Evolutionary conservation across 2,888 invertebrate genomes (phyloP).

Genomic region (Erpobdella octoculata): DNA sequence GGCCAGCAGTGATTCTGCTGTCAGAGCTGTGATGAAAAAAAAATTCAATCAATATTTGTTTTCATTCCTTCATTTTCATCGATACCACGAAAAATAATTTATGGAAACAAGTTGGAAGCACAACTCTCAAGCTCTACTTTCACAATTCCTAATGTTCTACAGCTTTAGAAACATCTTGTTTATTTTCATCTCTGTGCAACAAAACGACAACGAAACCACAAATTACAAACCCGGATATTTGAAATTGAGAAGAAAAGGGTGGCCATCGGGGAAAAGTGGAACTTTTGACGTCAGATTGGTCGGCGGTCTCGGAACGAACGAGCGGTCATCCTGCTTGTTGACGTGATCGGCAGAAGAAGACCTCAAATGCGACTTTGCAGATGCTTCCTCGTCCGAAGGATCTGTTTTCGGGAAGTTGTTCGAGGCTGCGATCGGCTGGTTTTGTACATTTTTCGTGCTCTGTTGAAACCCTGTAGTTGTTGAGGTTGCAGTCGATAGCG

Average conservation of each 20-base stretch:
- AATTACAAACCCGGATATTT: neutral
- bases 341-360: neutral
- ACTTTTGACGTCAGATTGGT: neutral
- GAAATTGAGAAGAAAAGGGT: neutral
- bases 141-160: too few species aligned
- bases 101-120: too few species aligned
- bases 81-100: too few species aligned
- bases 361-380: neutral
- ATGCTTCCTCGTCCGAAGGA: neutral
- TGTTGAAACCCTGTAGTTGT: neutral
- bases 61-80: too few species aligned
- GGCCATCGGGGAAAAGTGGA: neutral
- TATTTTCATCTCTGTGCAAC: neutral
- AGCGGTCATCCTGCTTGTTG: neutral
- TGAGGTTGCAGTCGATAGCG: neutral
- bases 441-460: too few species aligned
- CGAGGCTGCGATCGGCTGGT: too few species aligned
- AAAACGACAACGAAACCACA: neutral
- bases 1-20: neutral
- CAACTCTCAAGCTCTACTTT: too few species aligned
- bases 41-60: too few species aligned
- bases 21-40: too few species aligned
- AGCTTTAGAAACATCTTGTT: too few species aligned
- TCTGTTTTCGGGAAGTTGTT: too few species aligned
- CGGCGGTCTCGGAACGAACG: neutral